Percentiles rank a stretch among this genome's conserved stretches.
Conservation (phyloP, 2,113 vertebrate species). For the Hucho hucho region DNA sequence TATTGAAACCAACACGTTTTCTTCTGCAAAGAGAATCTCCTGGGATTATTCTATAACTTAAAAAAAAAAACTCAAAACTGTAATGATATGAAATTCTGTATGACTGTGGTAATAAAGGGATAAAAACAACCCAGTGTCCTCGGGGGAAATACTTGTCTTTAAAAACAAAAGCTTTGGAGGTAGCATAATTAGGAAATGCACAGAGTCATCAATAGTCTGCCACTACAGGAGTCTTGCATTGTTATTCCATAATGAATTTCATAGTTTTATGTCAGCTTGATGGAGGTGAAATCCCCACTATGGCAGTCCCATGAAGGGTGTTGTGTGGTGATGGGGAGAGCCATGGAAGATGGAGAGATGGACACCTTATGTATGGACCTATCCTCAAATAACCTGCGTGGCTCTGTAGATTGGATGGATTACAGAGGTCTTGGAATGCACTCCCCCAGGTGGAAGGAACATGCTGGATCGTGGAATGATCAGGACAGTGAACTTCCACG, state of each 20-base stretch:
- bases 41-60: constrained; percentile 52
- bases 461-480: too few species aligned
- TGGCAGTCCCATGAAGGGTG: neutral
- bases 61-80: constrained; percentile 25
- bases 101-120: neutral
- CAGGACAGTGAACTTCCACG: too few species aligned
- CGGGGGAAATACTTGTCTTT: constrained; percentile 1
- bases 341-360: too few species aligned
- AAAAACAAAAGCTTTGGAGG: neutral
- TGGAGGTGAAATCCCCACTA: neutral
- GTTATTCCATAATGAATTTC: constrained; percentile 17
- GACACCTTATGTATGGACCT: too few species aligned
- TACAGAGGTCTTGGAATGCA: too few species aligned
- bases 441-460: too few species aligned
- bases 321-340: too few species aligned
- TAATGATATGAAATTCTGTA: constrained; percentile 17
- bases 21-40: constrained; percentile 23
- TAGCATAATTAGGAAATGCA: neutral
- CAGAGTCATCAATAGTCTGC: neutral
- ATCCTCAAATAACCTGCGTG: too few species aligned
- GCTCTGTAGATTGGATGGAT: too few species aligned
- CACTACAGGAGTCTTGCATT: neutral
- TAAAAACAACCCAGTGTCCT: constrained; percentile 33
- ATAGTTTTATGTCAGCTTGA: neutral
- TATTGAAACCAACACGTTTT: constrained; percentile 37